Base-by-base conservation (phyloP, 1,140 invertebrate genomes). In the Plectrocnemia conspersa region DNA sequence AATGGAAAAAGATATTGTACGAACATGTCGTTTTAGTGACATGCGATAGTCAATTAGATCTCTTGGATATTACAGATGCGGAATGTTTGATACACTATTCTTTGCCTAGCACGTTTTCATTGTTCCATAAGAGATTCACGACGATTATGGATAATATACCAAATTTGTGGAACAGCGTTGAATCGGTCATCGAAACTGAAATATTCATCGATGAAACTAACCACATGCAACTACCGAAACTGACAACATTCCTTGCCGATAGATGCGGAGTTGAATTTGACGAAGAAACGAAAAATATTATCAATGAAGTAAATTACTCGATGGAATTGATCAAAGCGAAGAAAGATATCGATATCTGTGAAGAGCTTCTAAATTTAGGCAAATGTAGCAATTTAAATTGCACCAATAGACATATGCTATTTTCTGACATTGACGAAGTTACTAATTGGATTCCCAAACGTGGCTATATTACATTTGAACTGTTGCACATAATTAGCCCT, bases 361-460 rank as follows among this genome's bases (percentile, higher is more conserved):
- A 68, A 32, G 63, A 52, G 33, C 47, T 72, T 3, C 50, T 74
- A 2, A 47, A 56, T n/a, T 60, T 69, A 1, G 74, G 74, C 13
- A 41, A 67, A 22, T 75, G 73, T 56, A 65, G 74, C 60, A 56
- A 65, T 38, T 68, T 64, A 59, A 65, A 69, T 42, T 75, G 73
- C 54, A 38, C 48, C 21, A 65, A 67, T 40, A 58, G 72, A 27
- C 73, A 75, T 61, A 50, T 69, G 19, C 59, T 33, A 11, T 1
- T 69, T 1, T 62, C 67, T 54, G 50, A 65, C 6, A 64, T 56
- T 25, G 74, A 76, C 52, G 40, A 56, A 6, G 66, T 66, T 0
- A 58, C 63, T 53, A 55, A 65, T 18, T 74, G 71, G 68, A 50
- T 76, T 21, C 74, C 72, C 3, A 65, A 52, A 59, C 57, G 58